Conservation (phyloP, 2,113 vertebrate genomes). For the Gadus macrocephalus region DNA sequence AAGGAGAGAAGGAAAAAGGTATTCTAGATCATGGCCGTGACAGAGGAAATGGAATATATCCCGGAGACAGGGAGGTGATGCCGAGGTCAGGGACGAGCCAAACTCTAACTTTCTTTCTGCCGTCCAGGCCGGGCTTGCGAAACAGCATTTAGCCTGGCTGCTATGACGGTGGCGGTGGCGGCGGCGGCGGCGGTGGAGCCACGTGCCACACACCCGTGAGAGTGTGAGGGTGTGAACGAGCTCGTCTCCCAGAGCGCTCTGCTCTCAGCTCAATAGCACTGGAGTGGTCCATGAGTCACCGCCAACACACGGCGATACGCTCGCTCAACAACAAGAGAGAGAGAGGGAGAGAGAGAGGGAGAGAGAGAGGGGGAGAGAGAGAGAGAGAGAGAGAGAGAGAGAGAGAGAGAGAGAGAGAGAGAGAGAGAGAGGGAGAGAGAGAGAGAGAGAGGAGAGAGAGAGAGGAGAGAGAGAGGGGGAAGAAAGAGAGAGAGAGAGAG, state of each 20-base stretch:
- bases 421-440: no score
- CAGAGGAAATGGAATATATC: not conserved
- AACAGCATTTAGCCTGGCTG: not conserved
- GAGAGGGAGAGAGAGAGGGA: no score
- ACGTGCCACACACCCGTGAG: slow-evolving; percentile 50
- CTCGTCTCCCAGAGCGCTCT: slow-evolving; percentile 21
- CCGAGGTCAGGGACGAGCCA: not conserved
- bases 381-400: no score
- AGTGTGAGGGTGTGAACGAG: slow-evolving; percentile 49
- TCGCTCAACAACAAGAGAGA: slow-evolving; percentile 51
- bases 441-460: no score
- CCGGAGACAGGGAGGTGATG: slow-evolving; percentile 9
- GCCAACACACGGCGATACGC: slow-evolving; percentile 53
- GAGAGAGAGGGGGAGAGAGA: no score
- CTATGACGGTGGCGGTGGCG: slow-evolving; percentile 26
- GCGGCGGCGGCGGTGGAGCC: slow-evolving; percentile 22
- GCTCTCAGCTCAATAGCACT: slow-evolving; percentile 30
- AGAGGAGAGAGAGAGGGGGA: no score
- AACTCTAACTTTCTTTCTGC: not conserved
- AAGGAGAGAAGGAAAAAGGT: not conserved
- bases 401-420: no score
- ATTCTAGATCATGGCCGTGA: not conserved
- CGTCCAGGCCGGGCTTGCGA: not conserved
- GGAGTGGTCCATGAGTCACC: slow-evolving; percentile 47
- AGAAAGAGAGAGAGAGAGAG: no score